phyloP scores from a whole-genome alignment of 2,797 vertebrate species.

The Hypotaenidia okinawae region DNA sequence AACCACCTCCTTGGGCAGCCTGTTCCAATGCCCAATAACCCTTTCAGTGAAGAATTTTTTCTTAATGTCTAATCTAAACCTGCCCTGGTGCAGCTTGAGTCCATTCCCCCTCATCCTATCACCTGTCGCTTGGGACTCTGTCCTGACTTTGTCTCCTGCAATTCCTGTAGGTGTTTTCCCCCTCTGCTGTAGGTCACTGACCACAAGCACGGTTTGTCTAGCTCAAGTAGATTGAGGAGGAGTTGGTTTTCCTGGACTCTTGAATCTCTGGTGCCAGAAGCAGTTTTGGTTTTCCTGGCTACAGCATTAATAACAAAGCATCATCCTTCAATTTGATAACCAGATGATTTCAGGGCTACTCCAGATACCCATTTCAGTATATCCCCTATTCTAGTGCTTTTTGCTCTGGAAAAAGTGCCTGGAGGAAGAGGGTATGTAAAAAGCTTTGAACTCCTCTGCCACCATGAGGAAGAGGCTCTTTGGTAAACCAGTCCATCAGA shows the following conservation, averaged over 20 bases:
- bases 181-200: background rate
- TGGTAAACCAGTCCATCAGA: background rate
- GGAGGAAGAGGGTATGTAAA: background rate
- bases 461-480: background rate
- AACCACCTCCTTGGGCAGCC: no score
- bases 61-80: no score
- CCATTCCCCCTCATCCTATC: no score
- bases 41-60: no score
- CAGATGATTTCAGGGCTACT: background rate
- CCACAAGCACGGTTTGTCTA: background rate
- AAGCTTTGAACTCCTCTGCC: background rate
- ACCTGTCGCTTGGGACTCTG: no score
- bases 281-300: background rate
- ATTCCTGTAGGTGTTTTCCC: background rate
- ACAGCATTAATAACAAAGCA: background rate
- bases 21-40: no score
- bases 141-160: background rate
- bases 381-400: background rate
- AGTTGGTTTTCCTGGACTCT: background rate
- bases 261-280: background rate
- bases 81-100: no score
- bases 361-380: background rate
- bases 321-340: background rate
- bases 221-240: background rate
- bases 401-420: background rate